Evolutionary conservation across 2,797 vertebrate species (phyloP).

Genomic region (Salarias fasciatus): DNA sequence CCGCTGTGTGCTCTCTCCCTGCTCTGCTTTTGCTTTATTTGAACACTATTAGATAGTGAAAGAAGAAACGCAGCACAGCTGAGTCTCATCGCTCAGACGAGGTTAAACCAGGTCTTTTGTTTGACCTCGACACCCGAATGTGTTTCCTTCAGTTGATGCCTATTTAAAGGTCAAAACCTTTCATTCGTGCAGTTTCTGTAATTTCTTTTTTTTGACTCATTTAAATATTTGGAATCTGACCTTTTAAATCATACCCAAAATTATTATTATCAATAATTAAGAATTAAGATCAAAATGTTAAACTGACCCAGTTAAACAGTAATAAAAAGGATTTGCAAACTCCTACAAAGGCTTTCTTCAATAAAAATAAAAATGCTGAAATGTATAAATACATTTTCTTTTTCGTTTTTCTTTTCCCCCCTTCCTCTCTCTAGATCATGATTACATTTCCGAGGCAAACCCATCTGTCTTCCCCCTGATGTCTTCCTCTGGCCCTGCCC

Average conservation of each 20-base stretch:
- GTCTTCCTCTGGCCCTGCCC: not conserved
- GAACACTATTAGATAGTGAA: not conserved
- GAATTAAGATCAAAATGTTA: no score
- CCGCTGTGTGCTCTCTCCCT: constrained; percentile 18
- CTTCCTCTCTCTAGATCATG: not conserved
- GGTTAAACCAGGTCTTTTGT: not conserved
- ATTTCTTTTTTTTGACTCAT: not conserved
- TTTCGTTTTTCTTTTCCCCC: not conserved
- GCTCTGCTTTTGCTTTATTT: constrained; percentile 11
- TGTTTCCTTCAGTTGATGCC: not conserved
- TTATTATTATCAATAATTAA: no score
- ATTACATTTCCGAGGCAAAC: not conserved
- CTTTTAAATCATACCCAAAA: no score
- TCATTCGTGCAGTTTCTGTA: not conserved
- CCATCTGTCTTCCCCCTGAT: not conserved
- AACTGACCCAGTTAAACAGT: no score
- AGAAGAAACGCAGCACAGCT: not conserved
- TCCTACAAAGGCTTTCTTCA: no score
- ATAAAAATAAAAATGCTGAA: not conserved
- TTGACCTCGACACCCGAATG: not conserved
- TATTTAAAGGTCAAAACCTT: constrained; percentile 5
- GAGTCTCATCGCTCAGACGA: not conserved
- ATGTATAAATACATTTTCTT: not conserved
- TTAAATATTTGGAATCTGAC: not conserved
- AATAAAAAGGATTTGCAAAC: no score